Base-by-base conservation (phyloP, 2,888 invertebrate genomes). In the Eledona agricola region DNA sequence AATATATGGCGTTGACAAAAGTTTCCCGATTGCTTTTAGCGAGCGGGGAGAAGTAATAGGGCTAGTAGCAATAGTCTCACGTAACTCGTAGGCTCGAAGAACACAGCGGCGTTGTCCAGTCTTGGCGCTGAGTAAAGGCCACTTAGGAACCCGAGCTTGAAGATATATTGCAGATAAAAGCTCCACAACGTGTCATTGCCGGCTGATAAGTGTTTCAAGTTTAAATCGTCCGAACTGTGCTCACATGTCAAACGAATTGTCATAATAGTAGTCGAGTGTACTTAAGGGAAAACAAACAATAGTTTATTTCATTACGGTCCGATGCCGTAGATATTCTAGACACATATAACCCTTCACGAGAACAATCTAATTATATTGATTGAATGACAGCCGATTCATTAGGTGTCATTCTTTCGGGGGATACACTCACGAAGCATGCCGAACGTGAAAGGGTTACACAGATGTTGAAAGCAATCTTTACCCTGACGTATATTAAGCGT, bases 361-460 rank as follows among this genome's bases (percentile, higher is more conserved):
- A 73, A 73, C 76, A 77, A 77, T 77, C 75, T 75, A 75, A 77
- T 77, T 76, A 76, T 73, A 76, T 74, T 76, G 77, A 77, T 77
- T 77, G 77, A 77, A 75, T 75, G 77, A 76, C 77, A 74, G 76
- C 65, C 75, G 73, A 76, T 77, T 77, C 76, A 76, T 77, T 77
- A 75, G 75, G 67, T 74, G 75, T 76, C 74, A 73, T 74, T 73
- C 72, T 72, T 69, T 63, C 61, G 56, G 61, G 66, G 66, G 70
- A 61, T 59, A 57, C 56, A 56, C 46, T 52, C 53, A 58, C 60
- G 58, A 51, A 57, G 57, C 52, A 58, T 60, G 56, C 51, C 43
- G 51, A 43, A 62, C 59, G 58, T 62, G 59, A 57, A 70, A 66
- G 70, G 72, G 69, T 68, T 68, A 61, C 63, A 63, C 70, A 37